Evolutionary conservation across 2,888 invertebrate genomes (phyloP).

Genomic region (Corbicula japonica): DNA sequence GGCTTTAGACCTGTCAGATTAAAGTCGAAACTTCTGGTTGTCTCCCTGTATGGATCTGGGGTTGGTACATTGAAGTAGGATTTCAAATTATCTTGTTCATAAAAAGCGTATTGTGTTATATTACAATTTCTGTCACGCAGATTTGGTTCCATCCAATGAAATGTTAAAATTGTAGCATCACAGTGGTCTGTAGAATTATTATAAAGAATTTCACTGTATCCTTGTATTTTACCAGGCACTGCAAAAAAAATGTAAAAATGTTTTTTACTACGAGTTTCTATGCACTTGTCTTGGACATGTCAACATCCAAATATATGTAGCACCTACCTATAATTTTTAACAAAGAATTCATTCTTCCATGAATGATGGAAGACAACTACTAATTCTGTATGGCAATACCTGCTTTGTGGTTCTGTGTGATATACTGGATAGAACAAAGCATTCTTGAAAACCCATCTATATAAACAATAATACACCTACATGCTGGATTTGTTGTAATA

Average conservation of each 20-base stretch:
- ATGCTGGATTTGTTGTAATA: background rate
- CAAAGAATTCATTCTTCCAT: no score
- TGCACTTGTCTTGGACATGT: no score
- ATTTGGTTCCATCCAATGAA: slow-evolving; percentile 20
- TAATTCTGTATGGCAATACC: no score
- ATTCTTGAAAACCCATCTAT: background rate
- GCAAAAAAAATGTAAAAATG: slow-evolving; percentile 10
- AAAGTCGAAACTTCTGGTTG: background rate
- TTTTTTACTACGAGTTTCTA: background rate
- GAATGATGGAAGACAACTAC: no score
- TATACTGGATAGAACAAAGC: no score
- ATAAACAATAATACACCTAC: background rate
- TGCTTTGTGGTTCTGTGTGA: no score
- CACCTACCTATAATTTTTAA: no score
- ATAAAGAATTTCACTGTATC: background rate
- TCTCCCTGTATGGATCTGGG: background rate
- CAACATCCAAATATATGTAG: no score
- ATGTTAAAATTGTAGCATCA: slow-evolving; percentile 26
- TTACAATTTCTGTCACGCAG: slow-evolving; percentile 14
- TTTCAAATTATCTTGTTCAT: background rate
- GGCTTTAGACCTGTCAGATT: background rate
- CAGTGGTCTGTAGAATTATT: background rate
- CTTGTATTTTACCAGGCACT: slow-evolving; percentile 6
- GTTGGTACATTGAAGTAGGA: background rate
- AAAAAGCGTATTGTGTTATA: slow-evolving; percentile 2